These are phyloP conservation scores for fruit fly (Drosophila melanogaster) DNA, from an alignment of 1,140 invertebrate genomes.

Conservation along the genomic window DNA sequence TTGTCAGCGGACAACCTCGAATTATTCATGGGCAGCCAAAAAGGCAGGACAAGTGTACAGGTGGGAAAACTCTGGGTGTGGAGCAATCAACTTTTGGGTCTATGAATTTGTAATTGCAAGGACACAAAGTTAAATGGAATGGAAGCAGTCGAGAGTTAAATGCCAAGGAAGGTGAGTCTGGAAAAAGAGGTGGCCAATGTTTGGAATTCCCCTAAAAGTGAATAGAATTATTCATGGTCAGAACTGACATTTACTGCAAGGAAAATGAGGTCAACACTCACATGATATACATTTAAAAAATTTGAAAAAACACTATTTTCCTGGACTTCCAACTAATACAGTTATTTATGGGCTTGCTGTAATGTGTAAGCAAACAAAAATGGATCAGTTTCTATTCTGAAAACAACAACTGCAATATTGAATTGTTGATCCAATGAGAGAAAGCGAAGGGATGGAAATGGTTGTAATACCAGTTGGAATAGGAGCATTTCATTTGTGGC, in stretches of 20 bases:
- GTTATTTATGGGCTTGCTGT: not conserved
- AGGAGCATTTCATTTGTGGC: slow-evolving; percentile 41
- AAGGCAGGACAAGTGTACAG: slow-evolving; percentile 16
- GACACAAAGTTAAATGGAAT: slow-evolving; percentile 21
- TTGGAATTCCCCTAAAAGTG: not conserved
- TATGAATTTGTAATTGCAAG: slow-evolving; percentile 54
- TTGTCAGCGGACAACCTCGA: slow-evolving; percentile 44
- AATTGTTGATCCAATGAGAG: not conserved
- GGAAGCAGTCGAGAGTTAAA: slow-evolving; percentile 30
- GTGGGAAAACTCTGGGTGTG: slow-evolving; percentile 13
- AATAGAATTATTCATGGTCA: not conserved
- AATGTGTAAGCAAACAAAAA: slow-evolving; percentile 7
- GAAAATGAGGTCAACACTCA: no score
- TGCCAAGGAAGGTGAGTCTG: not conserved
- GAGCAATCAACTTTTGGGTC: slow-evolving; percentile 48
- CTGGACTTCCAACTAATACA: not conserved
- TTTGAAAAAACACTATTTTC: not conserved
- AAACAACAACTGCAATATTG: slow-evolving; percentile 6
- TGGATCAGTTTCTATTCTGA: slow-evolving; percentile 22
- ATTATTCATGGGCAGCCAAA: slow-evolving; percentile 49
- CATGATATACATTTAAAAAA: not conserved
- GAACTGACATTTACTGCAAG: not conserved
- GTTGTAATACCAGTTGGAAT: not conserved
- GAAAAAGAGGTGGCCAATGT: not conserved
- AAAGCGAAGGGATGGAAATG: not conserved